Percentiles rank a stretch among this genome's conserved stretches.
These are phyloP conservation scores for Coleophora flavipennella DNA, from an alignment of 2,888 invertebrate species.

Conservation along the genomic window DNA sequence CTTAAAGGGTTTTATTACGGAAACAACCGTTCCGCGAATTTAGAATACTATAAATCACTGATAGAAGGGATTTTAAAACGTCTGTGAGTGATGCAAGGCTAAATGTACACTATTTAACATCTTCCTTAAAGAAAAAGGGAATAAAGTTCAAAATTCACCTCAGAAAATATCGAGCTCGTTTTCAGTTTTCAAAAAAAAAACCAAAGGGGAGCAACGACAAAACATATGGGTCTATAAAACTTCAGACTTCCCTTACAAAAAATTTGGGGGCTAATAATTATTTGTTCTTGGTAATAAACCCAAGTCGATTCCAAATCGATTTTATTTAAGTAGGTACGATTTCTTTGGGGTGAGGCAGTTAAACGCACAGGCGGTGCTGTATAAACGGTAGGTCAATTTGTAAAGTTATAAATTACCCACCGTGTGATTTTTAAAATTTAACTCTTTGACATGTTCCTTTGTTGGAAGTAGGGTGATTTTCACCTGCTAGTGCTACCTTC, in stretches of 20 bases:
- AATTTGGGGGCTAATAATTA: conserved; percentile 32
- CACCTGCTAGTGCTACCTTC: background rate
- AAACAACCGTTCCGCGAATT: conserved; percentile 58
- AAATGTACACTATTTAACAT: conserved; percentile 19
- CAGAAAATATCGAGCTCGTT: background rate
- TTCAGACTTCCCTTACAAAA: conserved; percentile 32
- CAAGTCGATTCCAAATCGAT: conserved; percentile 33
- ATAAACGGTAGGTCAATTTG: conserved; percentile 58
- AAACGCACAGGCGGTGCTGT: conserved; percentile 32
- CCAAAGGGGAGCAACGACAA: conserved; percentile 40
- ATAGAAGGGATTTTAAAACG: conserved; percentile 36
- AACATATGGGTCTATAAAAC: conserved; percentile 41
- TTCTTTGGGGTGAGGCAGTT: conserved; percentile 18
- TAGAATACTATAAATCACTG: conserved; percentile 20
- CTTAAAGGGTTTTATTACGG: conserved; percentile 39
- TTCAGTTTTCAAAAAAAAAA: conserved; percentile 14
- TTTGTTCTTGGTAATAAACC: conserved; percentile 34
- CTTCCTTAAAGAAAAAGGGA: background rate
- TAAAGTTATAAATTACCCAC: conserved; percentile 22
- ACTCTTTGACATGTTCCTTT: background rate
- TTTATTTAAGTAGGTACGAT: conserved; percentile 37
- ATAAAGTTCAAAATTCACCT: background rate
- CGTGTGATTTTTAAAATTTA: conserved; percentile 14
- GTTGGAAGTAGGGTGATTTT: too few relatives aligned
- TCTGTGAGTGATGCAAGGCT: conserved; percentile 35